Evolutionary conservation across 2,113 vertebrate species (phyloP).

Genomic region (Australoheros scitulus): DNA sequence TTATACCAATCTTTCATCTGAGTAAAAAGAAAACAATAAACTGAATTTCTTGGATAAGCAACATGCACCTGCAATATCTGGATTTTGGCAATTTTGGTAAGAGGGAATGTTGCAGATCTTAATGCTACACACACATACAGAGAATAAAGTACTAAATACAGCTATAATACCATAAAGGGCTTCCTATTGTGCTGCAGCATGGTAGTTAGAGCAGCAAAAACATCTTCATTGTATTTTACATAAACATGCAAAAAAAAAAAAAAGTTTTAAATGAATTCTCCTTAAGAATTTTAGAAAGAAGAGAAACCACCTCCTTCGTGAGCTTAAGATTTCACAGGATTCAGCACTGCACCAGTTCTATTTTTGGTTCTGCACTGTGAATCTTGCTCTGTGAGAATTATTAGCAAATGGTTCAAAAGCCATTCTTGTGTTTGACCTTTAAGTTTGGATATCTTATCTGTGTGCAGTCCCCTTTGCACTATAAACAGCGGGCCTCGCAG

Average conservation of each 20-base stretch:
- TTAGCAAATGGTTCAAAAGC: conserved; percentile 16
- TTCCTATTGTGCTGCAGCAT: background rate
- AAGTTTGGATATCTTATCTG: conserved; percentile 5
- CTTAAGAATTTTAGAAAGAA: background rate
- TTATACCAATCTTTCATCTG: background rate
- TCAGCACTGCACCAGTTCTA: background rate
- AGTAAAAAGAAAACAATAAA: background rate
- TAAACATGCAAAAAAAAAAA: background rate
- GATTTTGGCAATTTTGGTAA: background rate
- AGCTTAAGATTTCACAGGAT: background rate
- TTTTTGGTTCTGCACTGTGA: conserved; percentile 2
- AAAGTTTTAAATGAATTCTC: background rate
- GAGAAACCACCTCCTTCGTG: background rate
- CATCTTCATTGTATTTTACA: conserved; percentile 4
- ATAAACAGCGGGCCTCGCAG: conserved; percentile 11
- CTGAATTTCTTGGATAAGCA: background rate
- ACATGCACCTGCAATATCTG: background rate
- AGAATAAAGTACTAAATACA: background rate
- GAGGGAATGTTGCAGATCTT: background rate
- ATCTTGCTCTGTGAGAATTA: conserved; percentile 26
- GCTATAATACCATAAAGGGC: background rate
- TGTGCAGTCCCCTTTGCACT: conserved; percentile 8
- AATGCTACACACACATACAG: background rate
- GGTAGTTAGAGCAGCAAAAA: background rate
- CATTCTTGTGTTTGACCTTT: conserved; percentile 17